Evolutionary conservation across 2,888 invertebrate genomes (phyloP).

Genomic region (Helicoverpa assulta): DNA sequence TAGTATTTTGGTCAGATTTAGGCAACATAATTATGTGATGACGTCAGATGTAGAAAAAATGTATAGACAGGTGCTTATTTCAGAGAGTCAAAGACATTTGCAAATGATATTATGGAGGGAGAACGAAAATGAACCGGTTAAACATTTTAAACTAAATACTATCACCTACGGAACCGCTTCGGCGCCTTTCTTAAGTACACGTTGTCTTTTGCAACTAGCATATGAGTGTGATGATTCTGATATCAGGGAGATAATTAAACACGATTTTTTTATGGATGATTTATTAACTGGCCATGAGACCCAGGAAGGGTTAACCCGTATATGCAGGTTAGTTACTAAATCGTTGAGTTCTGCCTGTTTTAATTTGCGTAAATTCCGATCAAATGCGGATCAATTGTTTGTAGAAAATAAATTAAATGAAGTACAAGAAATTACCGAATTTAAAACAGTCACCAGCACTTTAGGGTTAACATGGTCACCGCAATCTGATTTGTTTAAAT

Average conservation of each 20-base stretch:
- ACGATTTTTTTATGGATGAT: constrained; percentile 18
- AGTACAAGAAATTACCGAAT: constrained; percentile 18
- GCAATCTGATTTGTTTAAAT: constrained; percentile 21
- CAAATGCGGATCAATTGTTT: constrained; percentile 14
- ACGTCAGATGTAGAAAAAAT: constrained; percentile 34
- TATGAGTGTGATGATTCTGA: not conserved
- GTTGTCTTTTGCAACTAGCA: constrained; percentile 2
- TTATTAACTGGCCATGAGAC: constrained; percentile 2
- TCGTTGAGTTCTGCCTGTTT: not conserved
- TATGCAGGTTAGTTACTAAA: constrained; percentile 14
- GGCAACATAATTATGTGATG: constrained; percentile 24
- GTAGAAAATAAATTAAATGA: constrained; percentile 16
- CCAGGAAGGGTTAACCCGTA: constrained; percentile 18
- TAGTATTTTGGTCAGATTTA: constrained; percentile 27
- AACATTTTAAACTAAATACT: constrained; percentile 5
- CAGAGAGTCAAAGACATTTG: constrained; percentile 11
- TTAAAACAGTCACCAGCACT: constrained; percentile 22
- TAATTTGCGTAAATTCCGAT: constrained; percentile 29
- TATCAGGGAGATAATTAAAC: constrained; percentile 5
- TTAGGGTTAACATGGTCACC: constrained; percentile 33
- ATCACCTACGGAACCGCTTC: constrained; percentile 16
- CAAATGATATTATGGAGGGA: constrained; percentile 15
- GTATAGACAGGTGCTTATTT: constrained; percentile 19
- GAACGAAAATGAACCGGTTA: not conserved
- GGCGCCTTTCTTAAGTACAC: constrained; percentile 14